Percentiles rank a stretch among this genome's conserved stretches.
phyloP scores from a whole-genome alignment of 2,113 vertebrate genomes.

The Lasiurus cinereus region DNA sequence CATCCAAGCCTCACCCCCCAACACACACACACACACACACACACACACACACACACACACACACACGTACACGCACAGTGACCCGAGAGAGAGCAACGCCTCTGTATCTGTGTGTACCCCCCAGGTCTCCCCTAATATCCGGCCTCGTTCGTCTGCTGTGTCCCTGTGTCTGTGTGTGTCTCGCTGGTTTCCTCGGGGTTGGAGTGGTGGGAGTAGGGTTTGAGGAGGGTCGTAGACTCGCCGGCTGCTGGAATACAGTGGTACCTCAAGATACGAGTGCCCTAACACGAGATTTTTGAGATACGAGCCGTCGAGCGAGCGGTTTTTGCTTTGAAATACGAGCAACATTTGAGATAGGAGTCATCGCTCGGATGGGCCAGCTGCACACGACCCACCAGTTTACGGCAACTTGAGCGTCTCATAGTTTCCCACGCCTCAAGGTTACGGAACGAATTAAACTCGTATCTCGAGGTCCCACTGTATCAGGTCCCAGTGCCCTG shows the following conservation, averaged over 20 bases:
- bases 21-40: neutral
- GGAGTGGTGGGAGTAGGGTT: conserved; percentile 30
- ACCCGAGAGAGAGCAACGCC: neutral
- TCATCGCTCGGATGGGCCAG: too few species aligned
- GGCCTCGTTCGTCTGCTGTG: conserved; percentile 68
- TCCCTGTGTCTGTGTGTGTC: conserved; percentile 73
- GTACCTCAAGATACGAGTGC: too few species aligned
- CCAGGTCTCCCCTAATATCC: conserved; percentile 32
- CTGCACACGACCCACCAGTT: too few species aligned
- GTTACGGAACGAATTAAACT: too few species aligned
- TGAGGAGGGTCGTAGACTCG: neutral
- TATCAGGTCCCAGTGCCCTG: neutral
- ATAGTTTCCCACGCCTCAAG: too few species aligned
- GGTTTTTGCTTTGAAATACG: too few species aligned
- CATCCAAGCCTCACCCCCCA: neutral
- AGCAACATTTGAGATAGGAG: too few species aligned
- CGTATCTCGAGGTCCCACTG: too few species aligned
- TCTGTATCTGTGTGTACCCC: neutral
- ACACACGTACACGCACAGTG: neutral
- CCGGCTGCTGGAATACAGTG: neutral
- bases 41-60: neutral
- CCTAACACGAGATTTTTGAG: too few species aligned
- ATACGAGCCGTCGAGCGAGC: too few species aligned
- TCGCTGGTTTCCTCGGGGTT: conserved; percentile 63
- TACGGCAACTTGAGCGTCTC: too few species aligned